A percentile compares a stretch with the other conserved stretches of the same genome.
These are phyloP conservation scores for Trilocha varians DNA, from an alignment of 2,888 invertebrate genomes.

Conservation along the genomic window DNA sequence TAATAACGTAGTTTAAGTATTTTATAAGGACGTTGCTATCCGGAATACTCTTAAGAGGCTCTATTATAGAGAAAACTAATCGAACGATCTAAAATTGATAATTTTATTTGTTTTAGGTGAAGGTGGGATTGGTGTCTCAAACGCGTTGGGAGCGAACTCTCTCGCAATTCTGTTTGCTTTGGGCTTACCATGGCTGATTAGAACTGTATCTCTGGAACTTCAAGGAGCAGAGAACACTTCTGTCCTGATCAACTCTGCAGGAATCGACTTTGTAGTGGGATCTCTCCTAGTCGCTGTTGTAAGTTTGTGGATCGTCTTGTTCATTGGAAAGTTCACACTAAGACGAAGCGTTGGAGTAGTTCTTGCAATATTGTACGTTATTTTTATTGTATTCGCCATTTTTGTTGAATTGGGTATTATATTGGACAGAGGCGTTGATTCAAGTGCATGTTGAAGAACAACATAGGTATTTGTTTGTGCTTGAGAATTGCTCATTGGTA, in stretches of 20 bases:
- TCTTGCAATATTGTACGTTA: slow-evolving; percentile 76
- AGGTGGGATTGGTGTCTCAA: slow-evolving; percentile 90
- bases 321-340: slow-evolving; percentile 79
- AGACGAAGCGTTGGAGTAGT: slow-evolving; percentile 79
- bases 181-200: slow-evolving; percentile 89
- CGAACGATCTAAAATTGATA: no score
- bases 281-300: slow-evolving; percentile 83
- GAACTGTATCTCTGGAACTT: slow-evolving; percentile 71
- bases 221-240: slow-evolving; percentile 57
- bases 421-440: slow-evolving; percentile 19
- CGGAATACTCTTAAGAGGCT: no score
- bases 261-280: slow-evolving; percentile 86
- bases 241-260: slow-evolving; percentile 82
- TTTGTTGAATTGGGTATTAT: slow-evolving; percentile 85
- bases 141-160: slow-evolving; percentile 89
- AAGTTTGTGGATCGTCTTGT: slow-evolving; percentile 78
- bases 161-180: slow-evolving; percentile 87
- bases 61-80: no score
- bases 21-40: neutral
- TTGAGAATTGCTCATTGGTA: neutral
- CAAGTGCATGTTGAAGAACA: slow-evolving; percentile 11
- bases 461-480: slow-evolving; percentile 1
- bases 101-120: slow-evolving; percentile 76
- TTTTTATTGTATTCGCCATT: slow-evolving; percentile 84
- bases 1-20: neutral